Evolutionary conservation across 2,113 vertebrate genomes (phyloP).

Genomic region (Colaptes auratus): DNA sequence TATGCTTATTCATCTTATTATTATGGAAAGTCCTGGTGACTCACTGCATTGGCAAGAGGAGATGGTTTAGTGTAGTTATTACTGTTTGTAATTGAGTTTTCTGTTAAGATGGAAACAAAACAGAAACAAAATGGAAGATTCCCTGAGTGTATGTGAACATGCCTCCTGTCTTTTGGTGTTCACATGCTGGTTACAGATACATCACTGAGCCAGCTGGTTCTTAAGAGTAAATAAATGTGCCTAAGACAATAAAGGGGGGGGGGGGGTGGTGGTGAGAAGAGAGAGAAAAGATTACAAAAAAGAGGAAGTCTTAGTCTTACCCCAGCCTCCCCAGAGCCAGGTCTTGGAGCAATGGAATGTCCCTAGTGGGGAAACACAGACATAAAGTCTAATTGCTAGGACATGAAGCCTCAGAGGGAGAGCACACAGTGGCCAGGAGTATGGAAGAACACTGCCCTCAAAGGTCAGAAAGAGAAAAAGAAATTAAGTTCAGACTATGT

Average conservation of each 20-base stretch:
- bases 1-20: conserved; percentile 22
- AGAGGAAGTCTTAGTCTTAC: not conserved
- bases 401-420: not conserved
- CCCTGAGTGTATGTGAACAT: not conserved
- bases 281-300: not conserved
- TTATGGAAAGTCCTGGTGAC: conserved; percentile 46
- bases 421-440: not conserved
- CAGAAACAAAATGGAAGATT: not conserved
- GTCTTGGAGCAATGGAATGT: not conserved
- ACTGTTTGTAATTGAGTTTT: conserved; percentile 18
- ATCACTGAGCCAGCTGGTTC: not conserved
- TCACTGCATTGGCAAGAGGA: not conserved
- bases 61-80: not conserved
- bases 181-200: not conserved
- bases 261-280: too few species aligned
- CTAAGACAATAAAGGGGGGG: not conserved
- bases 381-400: conserved; percentile 8
- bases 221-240: not conserved
- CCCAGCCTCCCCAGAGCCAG: not conserved
- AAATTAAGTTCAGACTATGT: not conserved
- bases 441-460: not conserved
- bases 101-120: conserved; percentile 61
- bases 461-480: not conserved
- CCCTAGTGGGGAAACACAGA: not conserved
- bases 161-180: not conserved